Conservation (phyloP, 2,888 invertebrate species). For the Dasysyrphus albostriatus region DNA sequence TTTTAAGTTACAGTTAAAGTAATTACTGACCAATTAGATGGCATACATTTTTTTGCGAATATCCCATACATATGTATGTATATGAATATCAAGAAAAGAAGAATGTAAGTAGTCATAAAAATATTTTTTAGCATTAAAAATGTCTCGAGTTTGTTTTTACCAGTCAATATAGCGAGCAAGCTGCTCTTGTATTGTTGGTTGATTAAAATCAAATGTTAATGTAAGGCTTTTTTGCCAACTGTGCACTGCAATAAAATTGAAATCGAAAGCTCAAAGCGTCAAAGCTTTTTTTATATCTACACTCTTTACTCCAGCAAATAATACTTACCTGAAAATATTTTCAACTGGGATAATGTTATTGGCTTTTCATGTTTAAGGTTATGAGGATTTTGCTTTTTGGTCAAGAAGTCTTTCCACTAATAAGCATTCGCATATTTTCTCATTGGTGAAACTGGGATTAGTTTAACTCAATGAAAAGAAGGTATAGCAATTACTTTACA, state of each 20-base stretch:
- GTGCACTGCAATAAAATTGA: neutral
- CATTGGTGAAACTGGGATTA: neutral
- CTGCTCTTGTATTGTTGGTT: neutral
- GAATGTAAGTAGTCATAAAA: no score
- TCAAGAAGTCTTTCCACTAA: constrained; percentile 44
- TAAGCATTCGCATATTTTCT: constrained; percentile 39
- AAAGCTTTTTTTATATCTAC: constrained; percentile 34
- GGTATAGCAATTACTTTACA: neutral
- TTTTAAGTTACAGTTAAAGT: no score
- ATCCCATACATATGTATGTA: no score
- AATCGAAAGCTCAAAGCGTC: constrained; percentile 1
- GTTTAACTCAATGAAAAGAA: neutral
- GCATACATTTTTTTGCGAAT: no score
- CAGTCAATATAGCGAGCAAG: neutral
- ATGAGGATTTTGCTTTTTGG: constrained; percentile 52
- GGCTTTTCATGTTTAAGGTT: constrained; percentile 59
- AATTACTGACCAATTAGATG: no score
- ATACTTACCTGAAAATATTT: constrained; percentile 31
- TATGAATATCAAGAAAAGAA: no score
- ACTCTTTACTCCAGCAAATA: neutral
- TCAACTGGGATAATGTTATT: constrained; percentile 53
- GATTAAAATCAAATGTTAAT: neutral
- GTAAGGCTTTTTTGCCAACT: neutral
- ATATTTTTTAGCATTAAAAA: neutral
- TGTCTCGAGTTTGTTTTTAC: neutral